A percentile compares a stretch with the other conserved stretches of the same genome.
Evolutionary conservation across 2,113 vertebrate species (phyloP).

Genomic region (Odocoileus hemionus): DNA sequence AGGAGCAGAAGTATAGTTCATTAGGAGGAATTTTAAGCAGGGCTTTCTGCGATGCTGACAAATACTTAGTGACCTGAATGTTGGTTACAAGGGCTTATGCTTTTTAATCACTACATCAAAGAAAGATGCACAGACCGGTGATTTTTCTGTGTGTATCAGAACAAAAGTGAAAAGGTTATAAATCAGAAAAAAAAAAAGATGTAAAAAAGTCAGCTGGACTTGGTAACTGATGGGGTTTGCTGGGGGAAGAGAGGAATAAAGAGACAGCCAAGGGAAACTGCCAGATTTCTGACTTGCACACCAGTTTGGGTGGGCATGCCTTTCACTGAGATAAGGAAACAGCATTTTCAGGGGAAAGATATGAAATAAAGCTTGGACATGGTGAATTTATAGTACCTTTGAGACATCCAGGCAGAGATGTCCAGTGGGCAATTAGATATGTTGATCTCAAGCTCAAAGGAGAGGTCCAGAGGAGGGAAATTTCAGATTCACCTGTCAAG

Average conservation of each 20-base stretch:
- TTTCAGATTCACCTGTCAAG: not conserved
- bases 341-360: not conserved
- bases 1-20: not conserved
- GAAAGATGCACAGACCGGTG: not conserved
- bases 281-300: not conserved
- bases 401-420: not conserved
- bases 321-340: slow-evolving; percentile 8
- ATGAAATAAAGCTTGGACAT: not conserved
- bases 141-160: not conserved
- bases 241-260: not conserved
- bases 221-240: not conserved
- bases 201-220: not conserved
- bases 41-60: not conserved
- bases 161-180: not conserved
- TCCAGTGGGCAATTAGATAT: not conserved
- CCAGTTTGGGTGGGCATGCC: not conserved
- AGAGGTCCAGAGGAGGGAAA: not conserved
- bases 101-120: not conserved
- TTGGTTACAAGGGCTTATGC: not conserved
- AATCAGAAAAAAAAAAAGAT: not conserved
- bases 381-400: not conserved
- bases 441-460: not conserved
- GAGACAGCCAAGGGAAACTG: not conserved
- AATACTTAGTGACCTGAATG: not conserved
- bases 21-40: not conserved